Percentiles rank a stretch among this genome's conserved stretches.
Evolutionary conservation across 2,797 vertebrate species (phyloP).

Genomic region (Podargus strigoides): DNA sequence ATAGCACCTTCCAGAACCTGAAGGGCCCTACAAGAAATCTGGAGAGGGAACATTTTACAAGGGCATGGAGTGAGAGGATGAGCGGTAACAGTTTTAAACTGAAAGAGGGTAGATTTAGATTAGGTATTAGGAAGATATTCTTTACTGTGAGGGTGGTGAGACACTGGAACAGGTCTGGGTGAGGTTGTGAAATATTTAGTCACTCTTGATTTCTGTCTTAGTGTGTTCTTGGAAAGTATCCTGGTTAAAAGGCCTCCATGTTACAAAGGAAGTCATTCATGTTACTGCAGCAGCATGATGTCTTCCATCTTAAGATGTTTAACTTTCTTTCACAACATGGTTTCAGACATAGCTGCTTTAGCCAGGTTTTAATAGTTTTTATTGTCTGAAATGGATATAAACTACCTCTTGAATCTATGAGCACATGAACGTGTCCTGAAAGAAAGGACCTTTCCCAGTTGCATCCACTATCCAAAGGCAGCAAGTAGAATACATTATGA

Average conservation of each 20-base stretch:
- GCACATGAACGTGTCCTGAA: neutral
- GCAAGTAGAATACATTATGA: neutral
- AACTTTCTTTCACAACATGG: neutral
- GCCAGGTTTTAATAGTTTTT: neutral
- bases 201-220: neutral
- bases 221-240: neutral
- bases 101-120: too few species aligned
- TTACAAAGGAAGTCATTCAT: neutral
- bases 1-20: too few species aligned
- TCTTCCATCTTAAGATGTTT: neutral
- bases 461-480: neutral
- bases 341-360: neutral
- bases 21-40: too few species aligned
- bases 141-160: too few species aligned
- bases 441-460: neutral
- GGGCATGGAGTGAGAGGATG: too few species aligned
- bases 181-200: neutral
- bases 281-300: neutral
- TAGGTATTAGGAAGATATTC: too few species aligned
- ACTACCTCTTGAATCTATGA: neutral
- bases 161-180: too few species aligned
- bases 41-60: too few species aligned
- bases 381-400: neutral
- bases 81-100: too few species aligned
- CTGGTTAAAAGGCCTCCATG: neutral